Evolutionary conservation across 2,113 vertebrate genomes (phyloP).

Genomic region (Perccottus glenii): DNA sequence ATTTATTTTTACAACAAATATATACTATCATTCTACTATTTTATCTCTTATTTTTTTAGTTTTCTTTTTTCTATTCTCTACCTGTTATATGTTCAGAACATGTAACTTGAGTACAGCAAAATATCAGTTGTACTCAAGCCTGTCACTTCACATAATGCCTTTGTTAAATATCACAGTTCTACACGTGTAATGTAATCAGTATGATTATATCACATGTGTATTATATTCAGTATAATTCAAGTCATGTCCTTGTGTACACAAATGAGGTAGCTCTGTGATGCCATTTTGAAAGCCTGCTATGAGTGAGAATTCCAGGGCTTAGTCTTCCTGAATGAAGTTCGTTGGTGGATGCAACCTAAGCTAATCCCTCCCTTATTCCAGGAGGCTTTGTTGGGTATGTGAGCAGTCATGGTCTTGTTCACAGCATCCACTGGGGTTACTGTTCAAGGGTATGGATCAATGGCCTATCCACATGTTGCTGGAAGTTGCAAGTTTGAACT

Average conservation of each 20-base stretch:
- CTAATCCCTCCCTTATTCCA: constrained; percentile 71
- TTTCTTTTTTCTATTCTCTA: no score
- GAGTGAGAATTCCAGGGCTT: constrained; percentile 66
- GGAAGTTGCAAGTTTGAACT: constrained; percentile 12
- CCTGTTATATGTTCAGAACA: no score
- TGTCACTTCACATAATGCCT: not conserved
- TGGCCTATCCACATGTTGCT: constrained; percentile 5
- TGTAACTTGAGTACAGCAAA: no score
- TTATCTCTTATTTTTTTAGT: no score
- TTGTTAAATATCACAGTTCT: not conserved
- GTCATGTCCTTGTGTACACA: constrained; percentile 24
- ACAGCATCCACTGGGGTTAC: constrained; percentile 38
- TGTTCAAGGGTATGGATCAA: constrained; percentile 47
- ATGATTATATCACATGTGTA: constrained; percentile 31
- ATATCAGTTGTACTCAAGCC: no score
- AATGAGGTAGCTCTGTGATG: constrained; percentile 32
- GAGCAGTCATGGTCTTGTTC: constrained; percentile 63
- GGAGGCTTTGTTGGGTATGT: constrained; percentile 74
- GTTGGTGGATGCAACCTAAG: constrained; percentile 55
- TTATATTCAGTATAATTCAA: not conserved
- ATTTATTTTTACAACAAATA: not conserved
- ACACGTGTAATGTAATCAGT: not conserved
- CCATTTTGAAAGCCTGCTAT: constrained; percentile 40
- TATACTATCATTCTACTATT: not conserved
- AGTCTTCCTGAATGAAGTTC: constrained; percentile 65